phyloP scores from a whole-genome alignment of 2,113 vertebrate genomes.

The Sarotherodon lohbergeri region DNA sequence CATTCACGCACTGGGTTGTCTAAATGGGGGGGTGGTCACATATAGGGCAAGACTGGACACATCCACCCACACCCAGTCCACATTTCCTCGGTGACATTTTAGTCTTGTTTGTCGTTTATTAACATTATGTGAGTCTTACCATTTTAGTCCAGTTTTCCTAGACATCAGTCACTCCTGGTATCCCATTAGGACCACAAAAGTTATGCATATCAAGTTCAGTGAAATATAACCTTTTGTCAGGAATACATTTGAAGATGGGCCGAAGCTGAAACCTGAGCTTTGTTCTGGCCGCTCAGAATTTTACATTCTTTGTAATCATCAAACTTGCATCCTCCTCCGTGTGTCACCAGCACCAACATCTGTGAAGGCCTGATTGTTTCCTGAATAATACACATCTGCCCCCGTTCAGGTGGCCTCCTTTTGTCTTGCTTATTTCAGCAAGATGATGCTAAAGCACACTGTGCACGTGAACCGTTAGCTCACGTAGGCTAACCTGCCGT shows the following conservation, averaged over 20 bases:
- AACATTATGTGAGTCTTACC: not conserved
- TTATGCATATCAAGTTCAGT: no score
- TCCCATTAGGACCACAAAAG: not conserved
- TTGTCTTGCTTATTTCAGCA: accelerated
- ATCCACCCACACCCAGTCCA: no score
- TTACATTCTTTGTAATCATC: not conserved
- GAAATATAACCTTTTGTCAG: no score
- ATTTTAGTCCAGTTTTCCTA: not conserved
- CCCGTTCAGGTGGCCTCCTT: not conserved
- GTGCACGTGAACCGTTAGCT: not conserved
- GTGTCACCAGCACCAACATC: not conserved
- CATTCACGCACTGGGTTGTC: no score
- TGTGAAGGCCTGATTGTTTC: not conserved
- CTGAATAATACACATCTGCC: accelerated
- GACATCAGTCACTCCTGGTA: not conserved
- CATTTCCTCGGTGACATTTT: no score
- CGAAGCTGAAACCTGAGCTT: not conserved
- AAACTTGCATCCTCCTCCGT: not conserved
- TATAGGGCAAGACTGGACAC: no score
- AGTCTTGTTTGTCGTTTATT: no score
- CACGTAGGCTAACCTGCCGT: accelerated
- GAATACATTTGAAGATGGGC: not conserved
- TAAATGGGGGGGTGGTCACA: no score
- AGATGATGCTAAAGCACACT: accelerated
- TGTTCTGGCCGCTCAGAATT: not conserved